A percentile compares a stretch with the other conserved stretches of the same genome.
These are phyloP conservation scores for Sebastes iracundus DNA, from an alignment of 2,797 vertebrate genomes.

Conservation along the genomic window DNA sequence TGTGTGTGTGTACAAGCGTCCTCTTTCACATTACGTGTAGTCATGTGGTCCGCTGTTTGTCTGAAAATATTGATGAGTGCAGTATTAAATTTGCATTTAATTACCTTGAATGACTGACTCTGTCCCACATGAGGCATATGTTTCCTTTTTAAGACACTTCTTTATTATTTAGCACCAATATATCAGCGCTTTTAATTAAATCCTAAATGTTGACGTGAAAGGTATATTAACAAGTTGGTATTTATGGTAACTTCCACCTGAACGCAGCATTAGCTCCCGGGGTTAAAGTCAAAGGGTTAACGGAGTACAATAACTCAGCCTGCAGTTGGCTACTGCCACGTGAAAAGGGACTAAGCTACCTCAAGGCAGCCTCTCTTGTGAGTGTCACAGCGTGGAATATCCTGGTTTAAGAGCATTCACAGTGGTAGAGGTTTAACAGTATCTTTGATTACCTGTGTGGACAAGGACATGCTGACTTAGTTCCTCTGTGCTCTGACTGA, in stretches of 20 bases:
- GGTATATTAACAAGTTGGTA: neutral
- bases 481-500: conserved; percentile 61
- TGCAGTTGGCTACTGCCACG: neutral
- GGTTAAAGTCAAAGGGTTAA: conserved; percentile 10
- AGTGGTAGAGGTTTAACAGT: conserved; percentile 36
- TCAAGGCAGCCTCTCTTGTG: neutral
- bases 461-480: conserved; percentile 71
- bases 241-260: neutral
- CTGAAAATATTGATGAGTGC: neutral
- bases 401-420: conserved; percentile 39
- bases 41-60: neutral
- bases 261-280: neutral
- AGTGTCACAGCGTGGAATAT: neutral
- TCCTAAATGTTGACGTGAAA: neutral
- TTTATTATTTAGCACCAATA: neutral
- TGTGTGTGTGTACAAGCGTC: neutral
- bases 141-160: neutral
- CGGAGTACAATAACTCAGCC: conserved; percentile 7
- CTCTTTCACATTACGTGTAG: neutral
- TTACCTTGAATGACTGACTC: neutral
- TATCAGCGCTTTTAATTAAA: neutral
- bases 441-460: conserved; percentile 70
- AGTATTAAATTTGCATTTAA: conserved; percentile 11
- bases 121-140: neutral
- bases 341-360: conserved; percentile 15